Evolutionary conservation across 2,888 invertebrate genomes (phyloP), one percentile per base, ranked within the genome.

Genomic region (Prostheceraeus crozeri): DNA sequence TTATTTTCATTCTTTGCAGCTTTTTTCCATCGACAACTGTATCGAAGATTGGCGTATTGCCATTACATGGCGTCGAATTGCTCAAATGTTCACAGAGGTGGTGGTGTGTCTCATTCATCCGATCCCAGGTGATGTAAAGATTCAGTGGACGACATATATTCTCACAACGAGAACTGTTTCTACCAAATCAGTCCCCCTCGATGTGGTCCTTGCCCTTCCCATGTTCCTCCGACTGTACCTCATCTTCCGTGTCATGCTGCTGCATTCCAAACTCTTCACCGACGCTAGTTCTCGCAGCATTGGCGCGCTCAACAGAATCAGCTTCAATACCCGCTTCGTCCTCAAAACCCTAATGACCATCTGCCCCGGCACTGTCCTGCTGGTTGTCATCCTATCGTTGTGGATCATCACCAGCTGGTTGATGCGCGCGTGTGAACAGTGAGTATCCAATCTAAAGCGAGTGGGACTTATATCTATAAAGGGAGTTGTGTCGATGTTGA

Each of bases 381-480:
- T 98, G 72, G 94, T 96, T 68, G 94, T 98, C 82, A 98, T 98
- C 88, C 90, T 96, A 67, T 93, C 94, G 6, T 81, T 98, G 65
- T 99, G 98, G 98, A 90, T 99, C 77, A 93, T 98, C 71, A 96
- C 96, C 67, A 93, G 91, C 73, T 98, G 98, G 98, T 91, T 93
- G 65, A 81, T 99, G 69, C 83, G 98, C 67, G 90, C 94, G 71
- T 98, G 98, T 78, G 98, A 99, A 82, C 87, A 96, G 93, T 94
- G 16, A 28, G 54, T 53, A n/a, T n/a, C n/a, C n/a, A n/a, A n/a
- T n/a, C n/a, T n/a, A n/a, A n/a, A n/a, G n/a, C n/a, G n/a, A n/a
- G n/a, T n/a, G n/a, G n/a, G n/a, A n/a, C n/a, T n/a, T n/a, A n/a
- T n/a, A n/a, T n/a, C n/a, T n/a, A n/a, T n/a, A n/a, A n/a, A n/a